These are phyloP conservation scores for Rhegmatorhina hoffmannsi DNA, from an alignment of 2,113 vertebrate species.

Conservation along the genomic window DNA sequence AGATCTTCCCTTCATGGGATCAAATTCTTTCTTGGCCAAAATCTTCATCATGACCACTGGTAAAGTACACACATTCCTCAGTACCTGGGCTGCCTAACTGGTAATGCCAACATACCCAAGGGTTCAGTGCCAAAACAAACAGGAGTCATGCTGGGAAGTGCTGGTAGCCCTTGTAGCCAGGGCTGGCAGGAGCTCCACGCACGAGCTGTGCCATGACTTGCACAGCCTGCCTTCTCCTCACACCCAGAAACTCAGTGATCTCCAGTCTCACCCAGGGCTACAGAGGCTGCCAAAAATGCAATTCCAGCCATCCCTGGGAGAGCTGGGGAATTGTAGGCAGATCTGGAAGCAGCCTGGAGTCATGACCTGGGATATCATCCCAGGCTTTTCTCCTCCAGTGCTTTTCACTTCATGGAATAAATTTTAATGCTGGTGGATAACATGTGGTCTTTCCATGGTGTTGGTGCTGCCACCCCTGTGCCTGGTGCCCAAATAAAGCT, in stretches of 20 bases:
- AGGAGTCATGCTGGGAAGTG: background rate
- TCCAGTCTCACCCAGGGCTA: background rate
- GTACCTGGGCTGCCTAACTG: background rate
- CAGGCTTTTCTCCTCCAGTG: background rate
- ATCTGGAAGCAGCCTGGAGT: background rate
- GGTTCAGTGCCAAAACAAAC: background rate
- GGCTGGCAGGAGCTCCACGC: background rate
- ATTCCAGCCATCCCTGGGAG: background rate
- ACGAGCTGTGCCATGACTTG: rapidly evolving
- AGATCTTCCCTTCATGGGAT: background rate
- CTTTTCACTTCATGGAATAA: background rate
- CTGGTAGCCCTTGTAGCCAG: background rate
- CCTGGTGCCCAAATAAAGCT: background rate
- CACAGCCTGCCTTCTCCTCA: background rate
- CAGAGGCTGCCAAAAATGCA: background rate
- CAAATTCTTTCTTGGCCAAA: background rate
- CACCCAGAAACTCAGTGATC: background rate
- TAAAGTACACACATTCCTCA: background rate
- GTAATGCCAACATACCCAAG: background rate
- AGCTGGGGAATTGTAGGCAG: background rate
- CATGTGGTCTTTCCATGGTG: rapidly evolving
- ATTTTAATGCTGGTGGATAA: background rate
- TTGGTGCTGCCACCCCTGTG: background rate
- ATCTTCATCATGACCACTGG: background rate
- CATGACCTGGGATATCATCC: background rate